Base-by-base conservation (phyloP, 2,888 invertebrate genomes). In the Desoria tigrina region DNA sequence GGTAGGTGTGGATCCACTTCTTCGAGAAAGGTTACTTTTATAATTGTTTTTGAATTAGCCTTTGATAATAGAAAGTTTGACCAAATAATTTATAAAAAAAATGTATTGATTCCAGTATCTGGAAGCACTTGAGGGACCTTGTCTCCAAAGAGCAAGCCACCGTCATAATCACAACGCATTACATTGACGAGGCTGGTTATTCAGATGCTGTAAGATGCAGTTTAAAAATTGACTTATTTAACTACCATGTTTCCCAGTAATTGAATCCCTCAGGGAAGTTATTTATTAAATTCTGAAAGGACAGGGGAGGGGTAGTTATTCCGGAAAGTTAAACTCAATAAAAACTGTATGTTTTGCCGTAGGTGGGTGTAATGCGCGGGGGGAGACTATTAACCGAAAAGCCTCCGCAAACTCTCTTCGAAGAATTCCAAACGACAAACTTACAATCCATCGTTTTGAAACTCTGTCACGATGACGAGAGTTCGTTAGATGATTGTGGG, bases 1-100 rank as follows among this genome's bases (percentile, higher is more conserved):
- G n/a, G 94, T 94, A 51, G 94, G 94, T 2, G 93, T 94, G 62
- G 94, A 94, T 84, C 94, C 94, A 0, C 84, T 92, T 73, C 85
- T 95, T 56, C 84, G 93, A 26, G 91, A 91, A 82, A 92, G 87
- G 90, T 89, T 79, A 61, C 59, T 68, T 50, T 56, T 56, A 27
- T 42, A 21, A n/a, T n/a, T n/a, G n/a, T n/a, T n/a, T n/a, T n/a
- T n/a, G n/a, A n/a, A n/a, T n/a, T n/a, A n/a, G n/a, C n/a, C n/a
- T n/a, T n/a, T n/a, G n/a, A n/a, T n/a, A n/a, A n/a, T n/a, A n/a
- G n/a, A n/a, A n/a, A n/a, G n/a, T n/a, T n/a, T n/a, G n/a, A 28
- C 42, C 27, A 28, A 24, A 24, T 28, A 69, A 32, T 32, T 32
- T 7, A 11, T 32, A 11, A 32, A 32, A 7, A 7, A 32, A 32